phyloP scores from a whole-genome alignment of 2,797 vertebrate species.

The Taeniopygia guttata region DNA sequence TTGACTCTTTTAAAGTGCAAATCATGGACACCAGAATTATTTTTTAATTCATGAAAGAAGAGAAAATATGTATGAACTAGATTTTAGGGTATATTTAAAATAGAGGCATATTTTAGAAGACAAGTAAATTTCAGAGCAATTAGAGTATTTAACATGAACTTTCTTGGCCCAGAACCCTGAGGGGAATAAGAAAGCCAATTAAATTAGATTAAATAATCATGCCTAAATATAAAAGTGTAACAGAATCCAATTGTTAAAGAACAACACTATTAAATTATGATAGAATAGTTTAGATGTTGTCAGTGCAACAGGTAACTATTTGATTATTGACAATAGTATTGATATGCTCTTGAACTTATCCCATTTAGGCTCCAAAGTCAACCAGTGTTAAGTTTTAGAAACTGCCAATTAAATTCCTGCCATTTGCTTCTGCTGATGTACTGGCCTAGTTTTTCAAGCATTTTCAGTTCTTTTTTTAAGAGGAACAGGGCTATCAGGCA shows the following conservation, averaged over 20 bases:
- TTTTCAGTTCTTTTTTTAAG: not conserved
- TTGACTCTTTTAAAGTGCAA: constrained; percentile 68
- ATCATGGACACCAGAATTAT: constrained; percentile 44
- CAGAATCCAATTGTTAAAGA: constrained; percentile 68
- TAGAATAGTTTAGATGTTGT: constrained; percentile 37
- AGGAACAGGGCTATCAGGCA: not conserved
- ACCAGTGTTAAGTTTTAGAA: not conserved
- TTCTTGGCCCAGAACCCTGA: constrained; percentile 70
- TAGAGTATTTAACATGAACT: constrained; percentile 76
- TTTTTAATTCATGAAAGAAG: constrained; percentile 43
- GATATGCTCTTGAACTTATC: not conserved
- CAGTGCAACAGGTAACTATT: constrained; percentile 51
- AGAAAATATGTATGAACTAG: constrained; percentile 62
- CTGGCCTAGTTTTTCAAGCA: not conserved
- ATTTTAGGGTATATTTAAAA: constrained; percentile 64
- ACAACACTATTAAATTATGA: constrained; percentile 65
- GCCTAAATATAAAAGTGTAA: constrained; percentile 70
- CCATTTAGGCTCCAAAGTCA: not conserved
- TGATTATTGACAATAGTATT: not conserved
- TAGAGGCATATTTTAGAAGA: constrained; percentile 56
- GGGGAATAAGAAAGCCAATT: constrained; percentile 75
- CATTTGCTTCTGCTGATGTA: not conserved
- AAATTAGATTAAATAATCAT: constrained; percentile 78
- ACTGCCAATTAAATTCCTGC: not conserved
- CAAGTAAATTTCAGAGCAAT: constrained; percentile 73